phyloP scores from a whole-genome alignment of 2,888 invertebrate genomes.

The Himalopsyche japonica region DNA sequence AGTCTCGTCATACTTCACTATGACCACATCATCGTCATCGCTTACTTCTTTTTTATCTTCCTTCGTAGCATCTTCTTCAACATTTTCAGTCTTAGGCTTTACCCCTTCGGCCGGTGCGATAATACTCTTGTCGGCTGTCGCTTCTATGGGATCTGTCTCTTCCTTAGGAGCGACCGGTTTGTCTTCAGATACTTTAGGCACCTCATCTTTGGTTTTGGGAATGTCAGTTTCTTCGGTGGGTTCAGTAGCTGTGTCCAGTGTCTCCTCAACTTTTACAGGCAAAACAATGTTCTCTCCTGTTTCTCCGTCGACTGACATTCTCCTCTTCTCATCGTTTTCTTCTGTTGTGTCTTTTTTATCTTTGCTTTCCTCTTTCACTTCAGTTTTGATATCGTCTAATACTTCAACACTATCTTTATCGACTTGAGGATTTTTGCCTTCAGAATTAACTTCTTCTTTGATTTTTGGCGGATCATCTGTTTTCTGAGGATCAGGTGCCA shows the following conservation, averaged over 20 bases:
- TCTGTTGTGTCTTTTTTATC: conserved; percentile 45
- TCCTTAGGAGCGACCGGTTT: conserved; percentile 43
- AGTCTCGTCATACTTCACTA: conserved; percentile 65
- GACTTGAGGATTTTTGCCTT: conserved; percentile 49
- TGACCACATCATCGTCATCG: conserved; percentile 69
- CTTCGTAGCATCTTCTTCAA: conserved; percentile 53
- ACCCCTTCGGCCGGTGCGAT: conserved; percentile 54
- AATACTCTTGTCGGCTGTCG: conserved; percentile 39
- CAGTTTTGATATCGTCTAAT: conserved; percentile 44
- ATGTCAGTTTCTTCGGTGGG: conserved; percentile 43
- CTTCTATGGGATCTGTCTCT: conserved; percentile 43
- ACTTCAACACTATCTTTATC: conserved; percentile 43
- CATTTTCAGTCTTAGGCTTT: conserved; percentile 43
- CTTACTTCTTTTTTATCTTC: conserved; percentile 48
- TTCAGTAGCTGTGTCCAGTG: conserved; percentile 28
- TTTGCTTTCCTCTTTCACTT: conserved; percentile 44
- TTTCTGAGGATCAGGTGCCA: conserved; percentile 48
- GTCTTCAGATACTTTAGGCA: conserved; percentile 44
- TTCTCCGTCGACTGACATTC: conserved; percentile 44
- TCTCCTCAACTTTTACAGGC: conserved; percentile 42
- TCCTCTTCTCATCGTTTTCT: conserved; percentile 42
- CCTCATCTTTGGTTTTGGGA: conserved; percentile 50
- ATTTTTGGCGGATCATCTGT: conserved; percentile 45
- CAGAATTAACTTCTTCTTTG: conserved; percentile 45
- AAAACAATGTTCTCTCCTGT: neutral